Base-by-base conservation (phyloP, 2,888 invertebrate species). In the Drosophila quasianomalipes region DNA sequence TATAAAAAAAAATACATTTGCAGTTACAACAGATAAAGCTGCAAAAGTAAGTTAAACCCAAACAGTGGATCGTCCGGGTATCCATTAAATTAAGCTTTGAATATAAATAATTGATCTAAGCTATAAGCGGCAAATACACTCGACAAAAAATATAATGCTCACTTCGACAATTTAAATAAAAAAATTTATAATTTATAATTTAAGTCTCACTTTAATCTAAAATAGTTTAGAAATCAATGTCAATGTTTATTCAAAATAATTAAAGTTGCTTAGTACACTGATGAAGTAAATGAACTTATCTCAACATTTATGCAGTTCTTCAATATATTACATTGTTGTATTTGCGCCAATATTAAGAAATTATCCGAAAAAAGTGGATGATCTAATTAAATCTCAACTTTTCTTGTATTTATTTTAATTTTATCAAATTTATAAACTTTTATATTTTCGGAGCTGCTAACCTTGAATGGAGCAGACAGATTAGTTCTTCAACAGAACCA, bases 41-140 rank as follows among this genome's bases (percentile, higher is more conserved):
- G 57, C 41, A 35, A 44, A 71, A 71, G 71, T 66, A 60, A 49
- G 31, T 49, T 51, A 44, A 49, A 44, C 33, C 41, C 47, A 59
- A 53, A 52, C 44, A 69, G 49, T 54, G 69, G 54, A 70, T 70
- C 31, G 37, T n/a, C n/a, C 55, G 54, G 60, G 4, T 60, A 55
- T 33, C 60, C 70, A 26, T 58, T 57, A 57, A 52, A 55, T 53
- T 53, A 33, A 47, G 47, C 30, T 49, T 49, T 55, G 22, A 69
- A 63, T 55, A 64, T 60, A 69, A 69, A 70, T 58, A 67, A 67
- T 39, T 37, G 35, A 68, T 37, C 52, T 22, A 44, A 66, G 55
- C 49, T 49, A n/a, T 5, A 37, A 54, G n/a, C 37, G 12, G 19
- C 1, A 16, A 44, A 4, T 26, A 47, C 47, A 47, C 47, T 26